Conservation (phyloP, 35 echinoderm and acorn worm species). For the Anneissia japonica region DNA sequence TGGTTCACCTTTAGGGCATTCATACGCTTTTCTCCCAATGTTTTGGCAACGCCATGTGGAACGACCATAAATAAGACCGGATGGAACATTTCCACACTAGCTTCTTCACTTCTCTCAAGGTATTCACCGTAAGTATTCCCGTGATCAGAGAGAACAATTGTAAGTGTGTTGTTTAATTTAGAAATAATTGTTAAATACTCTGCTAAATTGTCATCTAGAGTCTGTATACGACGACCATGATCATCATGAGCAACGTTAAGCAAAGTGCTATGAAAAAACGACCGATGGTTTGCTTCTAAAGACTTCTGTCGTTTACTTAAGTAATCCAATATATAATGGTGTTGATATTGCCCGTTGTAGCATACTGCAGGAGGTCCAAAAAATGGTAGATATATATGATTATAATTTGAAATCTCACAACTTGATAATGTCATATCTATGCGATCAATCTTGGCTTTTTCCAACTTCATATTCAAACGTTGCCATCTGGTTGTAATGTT, state of each 20-base stretch:
- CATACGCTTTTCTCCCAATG: conserved; percentile 24
- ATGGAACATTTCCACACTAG: conserved; percentile 70
- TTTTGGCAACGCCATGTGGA: conserved; percentile 29
- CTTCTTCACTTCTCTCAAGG: conserved; percentile 47
- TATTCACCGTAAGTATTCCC: conserved; percentile 73
- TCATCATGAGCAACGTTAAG: conserved; percentile 72
- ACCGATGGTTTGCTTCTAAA: conserved; percentile 12
- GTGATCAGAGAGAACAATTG: conserved; percentile 75
- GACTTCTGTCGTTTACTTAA: conserved; percentile 39
- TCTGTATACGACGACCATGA: conserved; percentile 49
- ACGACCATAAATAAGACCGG: conserved; percentile 58
- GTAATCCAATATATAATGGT: conserved; percentile 65
- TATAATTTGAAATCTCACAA: conserved; percentile 74
- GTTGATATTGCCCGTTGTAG: conserved; percentile 74
- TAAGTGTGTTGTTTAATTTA: conserved; percentile 53
- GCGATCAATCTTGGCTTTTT: conserved; percentile 40
- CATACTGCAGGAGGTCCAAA: conserved; percentile 53
- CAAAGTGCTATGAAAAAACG: conserved; percentile 59
- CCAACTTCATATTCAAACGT: conserved; percentile 28
- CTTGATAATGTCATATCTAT: conserved; percentile 51
- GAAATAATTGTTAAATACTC: conserved; percentile 53
- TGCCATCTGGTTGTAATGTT: conserved; percentile 58
- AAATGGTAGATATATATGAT: conserved; percentile 59
- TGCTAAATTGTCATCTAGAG: conserved; percentile 44
- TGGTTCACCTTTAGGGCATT: conserved; percentile 43